Evolutionary conservation across 1,140 invertebrate genomes (phyloP).

Genomic region (Thaumetopoea pityocampa): DNA sequence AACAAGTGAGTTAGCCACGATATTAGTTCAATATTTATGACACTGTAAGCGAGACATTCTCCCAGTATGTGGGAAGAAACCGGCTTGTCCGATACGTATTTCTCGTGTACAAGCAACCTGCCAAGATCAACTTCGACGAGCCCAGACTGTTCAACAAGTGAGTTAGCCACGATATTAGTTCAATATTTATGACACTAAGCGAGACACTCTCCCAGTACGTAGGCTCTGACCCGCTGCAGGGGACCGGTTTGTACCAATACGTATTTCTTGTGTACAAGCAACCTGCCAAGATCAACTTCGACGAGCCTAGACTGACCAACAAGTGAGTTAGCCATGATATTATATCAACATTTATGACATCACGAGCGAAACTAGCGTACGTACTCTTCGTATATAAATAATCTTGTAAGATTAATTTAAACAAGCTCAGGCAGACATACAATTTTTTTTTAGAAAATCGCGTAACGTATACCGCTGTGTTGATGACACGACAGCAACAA

Average conservation of each 20-base stretch:
- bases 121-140: slow-evolving; percentile 81
- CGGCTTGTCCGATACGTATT: slow-evolving; percentile 93
- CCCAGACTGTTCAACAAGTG: slow-evolving; percentile 79
- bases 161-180: too few species aligned
- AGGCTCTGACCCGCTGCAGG: slow-evolving; percentile 89
- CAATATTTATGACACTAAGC: too few species aligned
- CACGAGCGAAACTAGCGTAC: too few species aligned
- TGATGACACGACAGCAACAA: too few species aligned
- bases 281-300: slow-evolving; percentile 79
- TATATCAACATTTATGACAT: too few species aligned
- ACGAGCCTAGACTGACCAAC: slow-evolving; percentile 81
- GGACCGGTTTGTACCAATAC: slow-evolving; percentile 92
- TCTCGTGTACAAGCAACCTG: slow-evolving; percentile 88
- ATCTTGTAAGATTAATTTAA: too few species aligned
- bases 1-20: slow-evolving; percentile 76
- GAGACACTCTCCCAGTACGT: slow-evolving; percentile 87
- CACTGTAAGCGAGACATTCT: slow-evolving; percentile 84
- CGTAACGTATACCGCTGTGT: too few species aligned
- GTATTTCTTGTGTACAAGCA: slow-evolving; percentile 93
- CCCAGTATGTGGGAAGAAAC: slow-evolving; percentile 89
- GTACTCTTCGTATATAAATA: too few species aligned
- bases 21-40: too few species aligned
- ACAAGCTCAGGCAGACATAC: too few species aligned
- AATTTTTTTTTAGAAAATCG: too few species aligned
- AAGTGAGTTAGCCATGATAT: slow-evolving; percentile 67